Conservation (phyloP, 2,888 invertebrate species). For the Odontocolon sp. region DNA sequence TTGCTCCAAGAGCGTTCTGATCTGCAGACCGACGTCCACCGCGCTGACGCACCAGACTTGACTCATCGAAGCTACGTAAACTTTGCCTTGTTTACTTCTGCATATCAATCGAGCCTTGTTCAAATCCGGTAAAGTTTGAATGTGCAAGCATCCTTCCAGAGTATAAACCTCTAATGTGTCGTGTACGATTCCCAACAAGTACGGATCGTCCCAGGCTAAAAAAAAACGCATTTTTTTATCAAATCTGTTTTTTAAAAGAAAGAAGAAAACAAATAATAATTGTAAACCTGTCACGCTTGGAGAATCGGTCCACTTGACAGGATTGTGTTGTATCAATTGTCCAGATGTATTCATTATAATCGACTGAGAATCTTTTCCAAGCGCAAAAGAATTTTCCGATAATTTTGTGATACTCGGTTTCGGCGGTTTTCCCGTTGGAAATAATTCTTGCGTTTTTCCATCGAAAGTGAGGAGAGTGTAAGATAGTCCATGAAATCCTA, state of each 20-base stretch:
- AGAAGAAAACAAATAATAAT: too few species aligned
- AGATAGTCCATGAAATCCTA: constrained; percentile 78
- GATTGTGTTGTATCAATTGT: constrained; percentile 86
- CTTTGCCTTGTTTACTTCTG: constrained; percentile 88
- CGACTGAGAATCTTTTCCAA: constrained; percentile 93
- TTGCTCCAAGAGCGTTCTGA: constrained; percentile 91
- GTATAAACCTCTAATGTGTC: constrained; percentile 94
- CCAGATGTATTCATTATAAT: constrained; percentile 91
- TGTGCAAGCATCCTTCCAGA: constrained; percentile 85
- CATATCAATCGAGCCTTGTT: constrained; percentile 89
- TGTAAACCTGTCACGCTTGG: constrained; percentile 88
- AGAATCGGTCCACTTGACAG: constrained; percentile 90
- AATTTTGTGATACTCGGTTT: constrained; percentile 93
- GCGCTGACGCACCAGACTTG: constrained; percentile 94
- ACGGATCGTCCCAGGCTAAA: constrained; percentile 95
- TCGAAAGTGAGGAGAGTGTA: constrained; percentile 77
- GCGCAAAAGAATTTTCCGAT: constrained; percentile 88
- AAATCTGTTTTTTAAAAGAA: constrained; percentile 69
- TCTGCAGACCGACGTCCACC: constrained; percentile 91
- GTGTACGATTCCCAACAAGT: constrained; percentile 91
- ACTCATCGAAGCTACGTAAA: constrained; percentile 93
- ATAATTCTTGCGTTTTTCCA: constrained; percentile 90
- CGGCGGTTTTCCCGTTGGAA: constrained; percentile 90
- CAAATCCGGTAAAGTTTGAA: constrained; percentile 91
- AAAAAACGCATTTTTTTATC: too few species aligned